These are phyloP conservation scores for Oscarella lobularis DNA, from an alignment of 37 sponge, comb jelly and placozoan genomes.

Conservation along the genomic window DNA sequence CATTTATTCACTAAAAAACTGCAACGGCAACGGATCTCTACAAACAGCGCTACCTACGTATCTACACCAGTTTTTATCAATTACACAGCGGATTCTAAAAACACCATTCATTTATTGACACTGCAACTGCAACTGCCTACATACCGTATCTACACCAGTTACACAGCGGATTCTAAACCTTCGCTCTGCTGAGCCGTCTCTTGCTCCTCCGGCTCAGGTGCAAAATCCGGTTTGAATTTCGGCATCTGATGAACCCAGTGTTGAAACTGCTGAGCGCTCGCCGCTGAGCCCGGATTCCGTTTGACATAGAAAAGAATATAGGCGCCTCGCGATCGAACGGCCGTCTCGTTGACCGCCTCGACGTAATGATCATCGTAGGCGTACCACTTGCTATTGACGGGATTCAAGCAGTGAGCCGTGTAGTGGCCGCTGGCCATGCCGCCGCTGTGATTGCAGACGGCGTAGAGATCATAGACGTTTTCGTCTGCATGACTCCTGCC, in stretches of 20 bases:
- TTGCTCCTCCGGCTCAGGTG: no score
- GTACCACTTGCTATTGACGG: slow-evolving; percentile 52
- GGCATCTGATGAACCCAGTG: slow-evolving; percentile 2
- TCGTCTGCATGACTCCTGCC: background rate
- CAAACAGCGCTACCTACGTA: background rate
- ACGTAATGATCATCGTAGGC: slow-evolving; percentile 58
- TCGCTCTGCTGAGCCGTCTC: no score
- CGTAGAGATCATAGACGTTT: slow-evolving; percentile 69
- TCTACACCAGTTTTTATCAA: background rate
- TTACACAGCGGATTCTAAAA: background rate
- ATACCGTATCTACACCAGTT: no score
- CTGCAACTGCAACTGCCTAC: no score
- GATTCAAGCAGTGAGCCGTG: slow-evolving; percentile 65
- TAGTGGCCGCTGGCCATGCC: slow-evolving; percentile 77
- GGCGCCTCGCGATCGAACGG: slow-evolving; percentile 12
- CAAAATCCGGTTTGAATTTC: background rate
- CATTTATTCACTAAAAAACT: no score
- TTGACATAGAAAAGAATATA: slow-evolving; percentile 73
- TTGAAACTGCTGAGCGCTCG: background rate
- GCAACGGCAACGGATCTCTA: no score
- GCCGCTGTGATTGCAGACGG: slow-evolving; percentile 79
- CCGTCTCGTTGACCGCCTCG: slow-evolving; percentile 19
- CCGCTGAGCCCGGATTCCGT: background rate
- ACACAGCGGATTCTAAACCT: no score
- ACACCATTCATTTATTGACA: no score